phyloP scores from a whole-genome alignment of 2,888 invertebrate genomes.

The Parnassius orleans region DNA sequence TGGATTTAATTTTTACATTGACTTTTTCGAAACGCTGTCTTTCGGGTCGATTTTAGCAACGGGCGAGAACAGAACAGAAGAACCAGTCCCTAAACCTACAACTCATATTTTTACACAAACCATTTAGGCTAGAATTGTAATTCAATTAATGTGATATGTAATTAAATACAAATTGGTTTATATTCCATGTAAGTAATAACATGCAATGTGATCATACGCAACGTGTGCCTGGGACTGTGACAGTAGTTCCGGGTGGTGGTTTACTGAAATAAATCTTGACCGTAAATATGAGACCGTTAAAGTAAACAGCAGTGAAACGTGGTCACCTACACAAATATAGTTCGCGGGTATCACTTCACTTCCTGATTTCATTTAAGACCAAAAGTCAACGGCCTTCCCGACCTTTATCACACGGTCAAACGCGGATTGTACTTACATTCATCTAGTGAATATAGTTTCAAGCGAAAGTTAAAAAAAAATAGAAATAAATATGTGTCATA shows the following conservation, averaged over 20 bases:
- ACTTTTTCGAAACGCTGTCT: too few relatives aligned
- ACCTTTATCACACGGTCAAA: conserved; percentile 23
- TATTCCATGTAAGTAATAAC: conserved; percentile 6
- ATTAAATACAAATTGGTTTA: background rate
- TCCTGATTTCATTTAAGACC: conserved; percentile 59
- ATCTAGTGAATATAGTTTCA: too few relatives aligned
- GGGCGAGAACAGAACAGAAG: too few relatives aligned
- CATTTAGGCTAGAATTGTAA: too few relatives aligned
- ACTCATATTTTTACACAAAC: too few relatives aligned
- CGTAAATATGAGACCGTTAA: conserved; percentile 51
- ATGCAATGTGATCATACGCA: conserved; percentile 13
- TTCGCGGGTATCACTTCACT: conserved; percentile 55
- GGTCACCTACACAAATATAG: conserved; percentile 37
- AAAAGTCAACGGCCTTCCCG: conserved; percentile 50
- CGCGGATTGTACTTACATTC: background rate
- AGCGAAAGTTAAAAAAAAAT: too few relatives aligned
- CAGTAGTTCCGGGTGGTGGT: conserved; percentile 11
- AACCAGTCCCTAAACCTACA: too few relatives aligned
- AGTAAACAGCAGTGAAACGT: conserved; percentile 55
- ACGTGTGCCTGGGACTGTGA: background rate
- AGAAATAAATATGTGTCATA: too few relatives aligned
- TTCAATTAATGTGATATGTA: too few relatives aligned
- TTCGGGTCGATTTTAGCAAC: too few relatives aligned
- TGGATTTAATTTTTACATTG: too few relatives aligned
- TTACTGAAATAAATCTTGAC: conserved; percentile 23